These are phyloP conservation scores for Miltochrista miniata DNA, from an alignment of 2,888 invertebrate genomes.

Conservation along the genomic window DNA sequence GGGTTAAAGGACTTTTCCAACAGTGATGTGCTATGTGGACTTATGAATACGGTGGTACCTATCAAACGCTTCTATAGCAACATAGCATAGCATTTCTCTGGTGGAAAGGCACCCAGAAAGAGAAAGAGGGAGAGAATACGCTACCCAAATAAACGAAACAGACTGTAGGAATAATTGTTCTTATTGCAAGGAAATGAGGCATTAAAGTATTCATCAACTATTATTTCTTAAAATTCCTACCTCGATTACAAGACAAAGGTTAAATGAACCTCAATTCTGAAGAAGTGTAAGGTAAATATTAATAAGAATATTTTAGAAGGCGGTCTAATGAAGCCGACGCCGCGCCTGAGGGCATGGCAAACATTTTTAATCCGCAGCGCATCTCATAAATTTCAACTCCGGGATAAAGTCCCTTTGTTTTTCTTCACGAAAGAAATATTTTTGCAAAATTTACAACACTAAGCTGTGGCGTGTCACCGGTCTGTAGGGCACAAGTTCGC, in stretches of 20 bases:
- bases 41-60: too few species aligned
- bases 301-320: conserved; percentile 74
- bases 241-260: conserved; percentile 54
- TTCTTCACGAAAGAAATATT: conserved; percentile 71
- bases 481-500: conserved; percentile 36
- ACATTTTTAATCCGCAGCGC: conserved; percentile 80
- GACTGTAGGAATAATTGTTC: too few species aligned
- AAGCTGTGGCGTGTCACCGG: conserved; percentile 52
- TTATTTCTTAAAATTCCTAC: conserved; percentile 36
- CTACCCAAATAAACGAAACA: too few species aligned
- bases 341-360: conserved; percentile 74
- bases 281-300: conserved; percentile 79
- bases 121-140: too few species aligned
- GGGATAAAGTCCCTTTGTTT: conserved; percentile 75
- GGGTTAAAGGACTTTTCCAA: too few species aligned
- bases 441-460: conserved; percentile 70
- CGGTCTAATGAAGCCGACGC: conserved; percentile 71
- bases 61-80: too few species aligned
- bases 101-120: too few species aligned
- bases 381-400: conserved; percentile 78
- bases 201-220: conserved; percentile 41
- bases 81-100: too few species aligned
- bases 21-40: too few species aligned
- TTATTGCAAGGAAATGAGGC: background rate
- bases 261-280: conserved; percentile 68